These are phyloP conservation scores for Drosophila aldrichi DNA, from an alignment of 2,888 invertebrate genomes.

Conservation along the genomic window DNA sequence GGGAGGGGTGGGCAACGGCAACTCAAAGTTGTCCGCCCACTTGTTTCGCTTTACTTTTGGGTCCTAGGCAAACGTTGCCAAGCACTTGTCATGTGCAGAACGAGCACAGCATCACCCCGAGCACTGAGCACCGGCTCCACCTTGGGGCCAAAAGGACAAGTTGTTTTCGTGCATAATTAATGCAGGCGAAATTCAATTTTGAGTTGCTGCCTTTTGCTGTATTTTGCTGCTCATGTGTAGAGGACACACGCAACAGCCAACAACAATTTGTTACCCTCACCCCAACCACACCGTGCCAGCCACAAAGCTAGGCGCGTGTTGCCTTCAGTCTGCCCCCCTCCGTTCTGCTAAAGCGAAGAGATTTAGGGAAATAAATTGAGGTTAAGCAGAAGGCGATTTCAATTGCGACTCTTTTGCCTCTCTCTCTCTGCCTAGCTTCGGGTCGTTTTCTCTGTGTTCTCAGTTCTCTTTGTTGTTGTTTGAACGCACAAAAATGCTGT, in stretches of 20 bases:
- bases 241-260: constrained; percentile 4
- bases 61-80: constrained; percentile 21
- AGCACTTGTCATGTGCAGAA: constrained; percentile 34
- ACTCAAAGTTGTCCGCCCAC: too few relatives aligned
- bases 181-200: constrained; percentile 56
- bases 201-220: constrained; percentile 10
- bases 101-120: neutral
- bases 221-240: constrained; percentile 14
- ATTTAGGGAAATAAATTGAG: constrained; percentile 53
- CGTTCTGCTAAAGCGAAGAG: constrained; percentile 1
- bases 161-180: constrained; percentile 55
- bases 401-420: constrained; percentile 18
- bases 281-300: too few relatives aligned
- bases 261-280: constrained; percentile 5
- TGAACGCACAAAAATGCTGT: constrained; percentile 40
- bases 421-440: neutral
- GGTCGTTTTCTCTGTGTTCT: neutral
- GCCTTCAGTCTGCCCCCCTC: too few relatives aligned
- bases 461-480: constrained; percentile 12
- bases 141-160: constrained; percentile 21
- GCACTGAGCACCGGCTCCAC: neutral
- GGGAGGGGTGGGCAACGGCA: too few relatives aligned
- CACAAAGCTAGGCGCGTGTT: constrained; percentile 6
- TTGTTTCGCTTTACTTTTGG: constrained; percentile 3
- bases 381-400: constrained; percentile 33